These are phyloP conservation scores for Anthopleura xanthogrammica DNA, from an alignment of 92 coral and sea anemone species.

Conservation along the genomic window DNA sequence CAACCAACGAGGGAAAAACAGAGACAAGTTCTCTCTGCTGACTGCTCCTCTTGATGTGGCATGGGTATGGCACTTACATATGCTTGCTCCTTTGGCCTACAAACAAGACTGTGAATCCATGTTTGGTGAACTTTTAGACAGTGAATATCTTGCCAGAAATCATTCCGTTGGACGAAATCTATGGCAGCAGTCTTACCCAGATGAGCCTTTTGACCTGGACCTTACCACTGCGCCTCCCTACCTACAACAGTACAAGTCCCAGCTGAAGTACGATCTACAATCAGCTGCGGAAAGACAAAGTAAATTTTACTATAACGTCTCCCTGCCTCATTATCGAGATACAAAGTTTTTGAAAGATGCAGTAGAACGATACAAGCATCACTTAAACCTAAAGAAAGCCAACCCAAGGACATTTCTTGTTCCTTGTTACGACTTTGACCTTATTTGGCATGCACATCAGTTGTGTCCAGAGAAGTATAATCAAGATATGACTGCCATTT, in stretches of 20 bases:
- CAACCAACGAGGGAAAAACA: neutral
- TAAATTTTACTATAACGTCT: slow-evolving; percentile 62
- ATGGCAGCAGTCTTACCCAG: slow-evolving; percentile 36
- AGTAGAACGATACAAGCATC: slow-evolving; percentile 64
- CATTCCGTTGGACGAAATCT: slow-evolving; percentile 26
- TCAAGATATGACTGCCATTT: slow-evolving; percentile 44
- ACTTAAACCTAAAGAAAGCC: slow-evolving; percentile 53
- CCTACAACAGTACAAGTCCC: slow-evolving; percentile 16
- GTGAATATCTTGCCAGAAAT: slow-evolving; percentile 22
- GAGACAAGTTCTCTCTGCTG: slow-evolving; percentile 24
- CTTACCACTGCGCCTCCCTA: slow-evolving; percentile 11
- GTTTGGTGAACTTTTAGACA: slow-evolving; percentile 43
- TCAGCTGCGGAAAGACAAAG: slow-evolving; percentile 44
- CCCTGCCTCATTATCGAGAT: slow-evolving; percentile 72
- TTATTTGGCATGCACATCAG: slow-evolving; percentile 78
- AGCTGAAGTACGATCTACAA: slow-evolving; percentile 32
- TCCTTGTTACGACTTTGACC: slow-evolving; percentile 75
- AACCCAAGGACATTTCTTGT: slow-evolving; percentile 58
- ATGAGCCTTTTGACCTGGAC: slow-evolving; percentile 54
- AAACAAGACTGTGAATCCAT: slow-evolving; percentile 44
- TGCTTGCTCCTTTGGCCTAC: slow-evolving; percentile 58
- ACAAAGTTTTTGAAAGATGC: slow-evolving; percentile 49
- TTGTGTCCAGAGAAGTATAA: slow-evolving; percentile 60
- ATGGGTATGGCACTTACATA: slow-evolving; percentile 74
- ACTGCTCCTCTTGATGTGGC: slow-evolving; percentile 81